Base-by-base conservation (phyloP, 2,888 invertebrate genomes). In the Blastobasis adustella region DNA sequence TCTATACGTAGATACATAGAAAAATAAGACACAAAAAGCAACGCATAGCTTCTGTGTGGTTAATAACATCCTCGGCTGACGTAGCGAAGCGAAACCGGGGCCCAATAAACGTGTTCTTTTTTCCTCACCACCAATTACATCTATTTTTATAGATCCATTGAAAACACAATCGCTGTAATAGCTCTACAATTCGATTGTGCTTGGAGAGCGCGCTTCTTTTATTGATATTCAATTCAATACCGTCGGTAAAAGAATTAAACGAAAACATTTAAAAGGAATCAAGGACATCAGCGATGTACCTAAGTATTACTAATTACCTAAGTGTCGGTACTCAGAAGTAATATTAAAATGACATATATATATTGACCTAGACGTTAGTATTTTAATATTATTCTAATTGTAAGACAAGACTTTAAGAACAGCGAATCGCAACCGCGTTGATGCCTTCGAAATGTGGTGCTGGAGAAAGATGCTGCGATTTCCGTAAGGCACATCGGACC, bases 91-190 rank as follows among this genome's bases (percentile, higher is more conserved):
- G 63, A 58, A 58, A 64, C 62, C 67, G 23, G 61, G 56, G 57
- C 65, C 73, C 74, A 73, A 76, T 76, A 73, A 73, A 66, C 66
- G 61, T 74, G 67, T 71, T 73, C 69, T 67, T 78, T 81, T 82
- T 81, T 81, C 72, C 67, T 68, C 70, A 67, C 71, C 63, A 72
- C 74, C 77, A 83, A 81, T 82, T 82, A 81, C 75, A 71, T 73
- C 68, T 77, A 75, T 77, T 80, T 80, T 76, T 76, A 78, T 76
- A 72, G 71, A 64, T 69, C 75, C 65, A 78, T 81, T 82, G 73
- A 76, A 77, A 73, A 76, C 66, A 74, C 73, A 76, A 76, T 77
- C 73, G 67, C 69, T 70, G 69, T 76, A 79, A 76, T 75, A 66
- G 71, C 71, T 74, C 63, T 59, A 75, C 74, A 73, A 77, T 76